A percentile compares a stretch with the other conserved stretches of the same genome.
These are phyloP conservation scores for Polyergus mexicanus DNA, from an alignment of 1,140 invertebrate species.

Conservation along the genomic window DNA sequence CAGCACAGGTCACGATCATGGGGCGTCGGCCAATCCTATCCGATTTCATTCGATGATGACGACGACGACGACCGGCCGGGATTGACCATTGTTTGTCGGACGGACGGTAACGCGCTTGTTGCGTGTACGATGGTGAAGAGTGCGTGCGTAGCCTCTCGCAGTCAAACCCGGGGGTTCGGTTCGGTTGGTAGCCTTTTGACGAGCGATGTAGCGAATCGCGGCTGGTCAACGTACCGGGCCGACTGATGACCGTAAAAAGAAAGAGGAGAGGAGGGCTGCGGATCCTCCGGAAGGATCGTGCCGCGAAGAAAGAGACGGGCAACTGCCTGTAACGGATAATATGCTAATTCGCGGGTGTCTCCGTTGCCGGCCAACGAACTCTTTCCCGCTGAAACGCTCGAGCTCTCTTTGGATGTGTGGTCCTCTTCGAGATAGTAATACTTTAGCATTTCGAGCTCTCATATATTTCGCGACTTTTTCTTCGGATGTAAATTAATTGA, in stretches of 20 bases:
- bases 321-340: conserved; percentile 78
- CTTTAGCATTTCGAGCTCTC: too few species aligned
- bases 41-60: conserved; percentile 77
- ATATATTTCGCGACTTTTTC: background rate
- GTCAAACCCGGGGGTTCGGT: conserved; percentile 60
- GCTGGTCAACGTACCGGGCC: conserved; percentile 67
- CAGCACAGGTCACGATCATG: conserved; percentile 73
- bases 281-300: conserved; percentile 57
- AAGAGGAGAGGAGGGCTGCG: conserved; percentile 49
- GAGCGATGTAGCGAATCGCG: conserved; percentile 78
- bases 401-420: background rate
- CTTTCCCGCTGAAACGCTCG: conserved; percentile 39
- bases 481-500: background rate
- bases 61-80: conserved; percentile 62
- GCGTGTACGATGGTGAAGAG: conserved; percentile 44
- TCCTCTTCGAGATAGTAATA: background rate
- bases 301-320: conserved; percentile 64
- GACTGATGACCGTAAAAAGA: conserved; percentile 72
- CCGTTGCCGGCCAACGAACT: conserved; percentile 67
- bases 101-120: conserved; percentile 73
- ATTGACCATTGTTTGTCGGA: conserved; percentile 76
- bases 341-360: conserved; percentile 75
- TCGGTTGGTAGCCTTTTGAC: conserved; percentile 72
- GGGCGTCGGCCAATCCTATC: conserved; percentile 82
- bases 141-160: conserved; percentile 59